Percentiles rank a stretch among this genome's conserved stretches.
Conservation (phyloP, 2,797 vertebrate genomes). For the Spea hammondii region DNA sequence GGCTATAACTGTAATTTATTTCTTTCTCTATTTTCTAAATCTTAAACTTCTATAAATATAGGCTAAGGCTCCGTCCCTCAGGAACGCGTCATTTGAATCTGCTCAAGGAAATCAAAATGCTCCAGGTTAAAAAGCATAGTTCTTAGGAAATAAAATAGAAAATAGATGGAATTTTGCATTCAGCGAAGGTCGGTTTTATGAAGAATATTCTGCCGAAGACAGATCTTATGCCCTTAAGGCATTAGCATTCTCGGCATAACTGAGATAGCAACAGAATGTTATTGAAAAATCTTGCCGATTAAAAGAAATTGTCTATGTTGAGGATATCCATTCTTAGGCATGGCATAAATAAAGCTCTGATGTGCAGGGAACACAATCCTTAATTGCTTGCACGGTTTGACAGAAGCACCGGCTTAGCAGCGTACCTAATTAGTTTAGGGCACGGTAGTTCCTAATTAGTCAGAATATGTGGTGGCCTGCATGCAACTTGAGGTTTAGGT, state of each 20-base stretch:
- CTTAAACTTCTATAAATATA: slow-evolving; percentile 20
- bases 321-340: slow-evolving; percentile 49
- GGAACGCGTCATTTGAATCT: slow-evolving; percentile 49
- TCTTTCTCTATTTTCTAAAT: not conserved
- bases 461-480: slow-evolving; percentile 49
- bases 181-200: slow-evolving; percentile 44
- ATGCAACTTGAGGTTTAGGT: slow-evolving; percentile 44
- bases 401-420: slow-evolving; percentile 45
- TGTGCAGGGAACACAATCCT: slow-evolving; percentile 47
- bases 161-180: slow-evolving; percentile 48
- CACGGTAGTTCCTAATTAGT: slow-evolving; percentile 51
- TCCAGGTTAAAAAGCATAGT: slow-evolving; percentile 48
- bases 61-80: slow-evolving; percentile 40
- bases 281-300: slow-evolving; percentile 48
- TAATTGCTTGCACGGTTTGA: slow-evolving; percentile 50
- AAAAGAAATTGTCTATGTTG: slow-evolving; percentile 45
- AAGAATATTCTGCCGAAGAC: slow-evolving; percentile 50
- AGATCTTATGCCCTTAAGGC: slow-evolving; percentile 51
- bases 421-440: slow-evolving; percentile 52
- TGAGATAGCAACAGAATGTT: slow-evolving; percentile 43
- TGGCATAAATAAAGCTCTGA: slow-evolving; percentile 53
- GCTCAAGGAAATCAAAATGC: slow-evolving; percentile 42
- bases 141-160: slow-evolving; percentile 46
- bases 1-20: no score
- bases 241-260: slow-evolving; percentile 52